Conservation (phyloP, 1,140 invertebrate genomes). For the Solenopsis invicta region DNA sequence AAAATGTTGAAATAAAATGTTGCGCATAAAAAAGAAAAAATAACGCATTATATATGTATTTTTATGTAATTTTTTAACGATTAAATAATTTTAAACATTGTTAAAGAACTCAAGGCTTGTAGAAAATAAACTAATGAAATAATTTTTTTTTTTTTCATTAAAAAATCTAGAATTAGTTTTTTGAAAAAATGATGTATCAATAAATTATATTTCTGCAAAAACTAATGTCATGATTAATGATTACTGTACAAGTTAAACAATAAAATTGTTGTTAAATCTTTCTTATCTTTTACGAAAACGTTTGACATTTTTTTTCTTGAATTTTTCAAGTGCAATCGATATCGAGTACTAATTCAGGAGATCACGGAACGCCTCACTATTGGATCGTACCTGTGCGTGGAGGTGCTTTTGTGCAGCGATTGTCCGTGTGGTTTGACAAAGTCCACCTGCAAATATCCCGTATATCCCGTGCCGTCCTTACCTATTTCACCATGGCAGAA, state of each 20-base stretch:
- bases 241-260: neutral
- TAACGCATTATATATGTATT: neutral
- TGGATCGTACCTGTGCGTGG: constrained; percentile 90
- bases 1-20: neutral
- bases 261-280: neutral
- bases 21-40: neutral
- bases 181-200: too few relatives aligned
- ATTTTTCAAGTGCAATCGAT: constrained; percentile 83
- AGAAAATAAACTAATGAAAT: neutral
- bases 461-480: constrained; percentile 78
- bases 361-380: constrained; percentile 87
- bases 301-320: neutral
- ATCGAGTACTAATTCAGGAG: constrained; percentile 88
- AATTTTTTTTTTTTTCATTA: neutral
- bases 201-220: neutral
- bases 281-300: neutral
- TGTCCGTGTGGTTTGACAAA: constrained; percentile 89
- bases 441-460: constrained; percentile 84
- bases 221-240: neutral
- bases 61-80: neutral
- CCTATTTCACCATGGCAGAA: constrained; percentile 82
- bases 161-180: neutral
- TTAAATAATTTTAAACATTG: neutral
- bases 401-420: constrained; percentile 91
- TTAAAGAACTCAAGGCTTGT: neutral